These are phyloP conservation scores for Syrrhaptes paradoxus DNA, from an alignment of 2,113 vertebrate genomes.

Conservation along the genomic window DNA sequence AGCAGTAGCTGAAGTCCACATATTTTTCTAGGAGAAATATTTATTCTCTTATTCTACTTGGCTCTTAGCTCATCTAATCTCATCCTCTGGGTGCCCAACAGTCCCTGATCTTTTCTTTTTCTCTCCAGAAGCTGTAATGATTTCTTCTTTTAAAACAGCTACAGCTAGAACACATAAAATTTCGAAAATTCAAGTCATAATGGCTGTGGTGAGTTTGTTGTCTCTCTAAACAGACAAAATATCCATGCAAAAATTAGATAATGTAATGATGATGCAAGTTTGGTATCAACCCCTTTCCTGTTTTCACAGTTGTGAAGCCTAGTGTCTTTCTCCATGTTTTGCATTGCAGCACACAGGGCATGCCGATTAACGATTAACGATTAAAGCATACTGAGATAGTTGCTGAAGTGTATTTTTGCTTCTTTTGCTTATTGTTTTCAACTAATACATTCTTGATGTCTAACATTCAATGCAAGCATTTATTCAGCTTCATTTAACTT, in stretches of 20 bases:
- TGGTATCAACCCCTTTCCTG: accelerated
- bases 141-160: neutral
- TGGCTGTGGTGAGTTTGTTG: neutral
- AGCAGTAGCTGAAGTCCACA: neutral
- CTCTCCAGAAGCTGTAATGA: neutral
- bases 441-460: conserved; percentile 30
- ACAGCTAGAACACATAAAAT: neutral
- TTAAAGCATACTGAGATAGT: neutral
- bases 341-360: neutral
- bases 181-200: neutral
- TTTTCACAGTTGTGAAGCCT: neutral
- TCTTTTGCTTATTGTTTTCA: conserved; percentile 53
- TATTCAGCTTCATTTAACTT: conserved; percentile 78
- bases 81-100: neutral
- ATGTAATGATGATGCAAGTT: neutral
- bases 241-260: neutral
- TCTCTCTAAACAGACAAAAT: neutral
- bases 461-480: conserved; percentile 35
- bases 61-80: neutral
- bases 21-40: neutral
- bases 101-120: neutral
- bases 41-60: neutral
- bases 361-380: neutral
- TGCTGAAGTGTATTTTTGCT: neutral
- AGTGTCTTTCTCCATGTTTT: neutral